Percentiles rank a stretch among this genome's conserved stretches.
phyloP scores from a whole-genome alignment of 2,888 invertebrate species.

The Ditula angustiorana region DNA sequence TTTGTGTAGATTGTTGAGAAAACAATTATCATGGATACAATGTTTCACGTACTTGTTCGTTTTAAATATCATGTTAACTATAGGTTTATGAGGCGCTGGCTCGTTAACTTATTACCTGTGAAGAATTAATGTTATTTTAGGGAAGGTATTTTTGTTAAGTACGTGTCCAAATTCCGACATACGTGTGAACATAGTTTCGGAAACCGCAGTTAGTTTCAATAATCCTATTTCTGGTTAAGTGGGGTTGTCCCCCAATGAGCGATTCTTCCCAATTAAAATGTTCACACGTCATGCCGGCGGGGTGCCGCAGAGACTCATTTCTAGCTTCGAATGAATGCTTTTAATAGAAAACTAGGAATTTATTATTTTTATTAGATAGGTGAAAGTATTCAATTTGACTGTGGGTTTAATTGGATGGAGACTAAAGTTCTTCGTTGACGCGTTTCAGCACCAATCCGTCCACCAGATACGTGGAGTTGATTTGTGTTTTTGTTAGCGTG shows the following conservation, averaged over 20 bases:
- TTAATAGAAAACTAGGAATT: slow-evolving; percentile 25
- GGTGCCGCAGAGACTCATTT: slow-evolving; percentile 50
- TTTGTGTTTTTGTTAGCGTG: too few relatives aligned
- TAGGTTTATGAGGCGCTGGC: slow-evolving; percentile 13
- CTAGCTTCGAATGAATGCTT: slow-evolving; percentile 38
- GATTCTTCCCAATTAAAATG: slow-evolving; percentile 76
- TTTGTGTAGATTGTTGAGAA: slow-evolving; percentile 58
- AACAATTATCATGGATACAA: neutral
- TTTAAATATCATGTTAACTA: neutral
- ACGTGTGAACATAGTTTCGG: slow-evolving; percentile 29
- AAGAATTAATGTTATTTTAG: slow-evolving; percentile 13
- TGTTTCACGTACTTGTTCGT: too few relatives aligned
- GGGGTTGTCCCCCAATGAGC: slow-evolving; percentile 65
- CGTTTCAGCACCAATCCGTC: neutral
- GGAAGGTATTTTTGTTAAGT: slow-evolving; percentile 25
- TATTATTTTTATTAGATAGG: slow-evolving; percentile 3
- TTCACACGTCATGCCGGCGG: slow-evolving; percentile 81
- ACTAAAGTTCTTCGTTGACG: neutral
- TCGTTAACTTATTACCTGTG: neutral
- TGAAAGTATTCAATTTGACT: slow-evolving; percentile 39
- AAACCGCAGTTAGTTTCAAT: slow-evolving; percentile 50
- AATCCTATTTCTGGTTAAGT: slow-evolving; percentile 58
- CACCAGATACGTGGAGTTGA: too few relatives aligned
- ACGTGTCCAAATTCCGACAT: slow-evolving; percentile 31
- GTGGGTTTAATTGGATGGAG: neutral